These are phyloP conservation scores for Ganaspis brasiliensis DNA, from an alignment of 2,888 invertebrate genomes.

Conservation along the genomic window DNA sequence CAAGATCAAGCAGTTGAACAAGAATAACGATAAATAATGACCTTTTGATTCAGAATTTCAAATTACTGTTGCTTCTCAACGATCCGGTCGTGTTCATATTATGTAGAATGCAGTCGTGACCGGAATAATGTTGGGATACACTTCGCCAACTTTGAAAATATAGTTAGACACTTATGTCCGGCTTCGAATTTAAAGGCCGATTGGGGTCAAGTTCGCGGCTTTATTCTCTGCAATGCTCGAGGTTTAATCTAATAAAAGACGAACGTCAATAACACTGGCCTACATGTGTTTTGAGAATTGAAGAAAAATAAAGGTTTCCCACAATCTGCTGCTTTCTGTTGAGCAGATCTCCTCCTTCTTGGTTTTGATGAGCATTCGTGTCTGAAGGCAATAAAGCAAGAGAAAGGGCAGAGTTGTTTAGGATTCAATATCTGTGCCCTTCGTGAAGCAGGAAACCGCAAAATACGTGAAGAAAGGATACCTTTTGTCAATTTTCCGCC, in stretches of 20 bases:
- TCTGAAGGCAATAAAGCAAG: not conserved
- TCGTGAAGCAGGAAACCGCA: slow-evolving; percentile 24
- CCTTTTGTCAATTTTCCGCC: slow-evolving; percentile 28
- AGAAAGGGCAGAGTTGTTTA: not conserved
- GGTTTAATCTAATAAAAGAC: slow-evolving; percentile 15
- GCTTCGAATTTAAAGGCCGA: slow-evolving; percentile 5
- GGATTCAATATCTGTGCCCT: slow-evolving; percentile 3
- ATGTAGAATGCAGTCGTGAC: not conserved
- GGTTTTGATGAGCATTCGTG: not conserved
- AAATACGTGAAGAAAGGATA: slow-evolving; percentile 34
- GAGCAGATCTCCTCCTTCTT: too few species aligned
- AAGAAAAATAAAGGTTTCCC: too few species aligned
- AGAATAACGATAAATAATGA: not conserved
- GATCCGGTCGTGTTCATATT: not conserved
- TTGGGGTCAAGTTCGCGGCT: slow-evolving; percentile 19
- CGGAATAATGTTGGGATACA: not conserved
- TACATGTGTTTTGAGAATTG: not conserved
- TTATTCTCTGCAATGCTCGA: slow-evolving; percentile 13
- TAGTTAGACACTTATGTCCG: not conserved
- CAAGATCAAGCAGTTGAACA: not conserved
- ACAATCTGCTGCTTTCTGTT: too few species aligned
- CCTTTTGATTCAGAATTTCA: not conserved
- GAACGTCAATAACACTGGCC: not conserved
- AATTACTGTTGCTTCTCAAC: not conserved
- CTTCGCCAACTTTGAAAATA: not conserved